phyloP scores from a whole-genome alignment of 2,797 vertebrate genomes.

The Lutjanus argentimaculatus region DNA sequence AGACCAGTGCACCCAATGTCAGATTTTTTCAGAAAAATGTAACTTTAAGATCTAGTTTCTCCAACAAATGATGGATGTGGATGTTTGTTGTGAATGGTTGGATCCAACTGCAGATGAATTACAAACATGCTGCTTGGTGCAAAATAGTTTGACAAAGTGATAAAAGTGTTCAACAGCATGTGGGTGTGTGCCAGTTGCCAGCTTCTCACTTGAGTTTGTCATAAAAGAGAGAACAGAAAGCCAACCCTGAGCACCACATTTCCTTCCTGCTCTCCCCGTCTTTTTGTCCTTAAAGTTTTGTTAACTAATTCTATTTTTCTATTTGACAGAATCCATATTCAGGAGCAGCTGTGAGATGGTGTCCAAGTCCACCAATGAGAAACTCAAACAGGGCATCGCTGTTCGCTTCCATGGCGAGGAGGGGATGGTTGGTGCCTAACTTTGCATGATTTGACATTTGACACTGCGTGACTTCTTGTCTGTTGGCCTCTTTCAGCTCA shows the following conservation, averaged over 20 bases:
- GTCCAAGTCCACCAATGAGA: slow-evolving; percentile 96
- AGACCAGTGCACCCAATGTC: no score
- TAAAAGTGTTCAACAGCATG: not conserved
- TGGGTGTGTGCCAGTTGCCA: not conserved
- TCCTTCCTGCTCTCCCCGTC: not conserved
- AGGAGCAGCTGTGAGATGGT: slow-evolving; percentile 99
- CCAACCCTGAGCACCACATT: not conserved
- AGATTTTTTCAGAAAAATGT: no score
- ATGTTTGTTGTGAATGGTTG: not conserved
- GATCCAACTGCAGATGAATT: not conserved
- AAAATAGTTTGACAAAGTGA: not conserved
- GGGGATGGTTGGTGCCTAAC: slow-evolving; percentile 92
- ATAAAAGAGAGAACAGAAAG: not conserved
- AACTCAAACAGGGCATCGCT: slow-evolving; percentile 97
- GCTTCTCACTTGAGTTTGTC: not conserved
- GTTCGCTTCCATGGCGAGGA: slow-evolving; percentile 99
- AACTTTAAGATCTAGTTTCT: no score
- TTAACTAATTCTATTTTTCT: not conserved
- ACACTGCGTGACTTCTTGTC: not conserved
- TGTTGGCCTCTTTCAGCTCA: not conserved
- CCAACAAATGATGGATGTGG: no score
- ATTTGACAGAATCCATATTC: slow-evolving; percentile 94
- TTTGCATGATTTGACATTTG: not conserved
- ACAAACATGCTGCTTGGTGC: not conserved
- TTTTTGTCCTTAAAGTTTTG: not conserved